A percentile compares a stretch with the other conserved stretches of the same genome.
These are phyloP conservation scores for Meteorus cinctellus DNA, from an alignment of 2,888 invertebrate species.

Conservation along the genomic window DNA sequence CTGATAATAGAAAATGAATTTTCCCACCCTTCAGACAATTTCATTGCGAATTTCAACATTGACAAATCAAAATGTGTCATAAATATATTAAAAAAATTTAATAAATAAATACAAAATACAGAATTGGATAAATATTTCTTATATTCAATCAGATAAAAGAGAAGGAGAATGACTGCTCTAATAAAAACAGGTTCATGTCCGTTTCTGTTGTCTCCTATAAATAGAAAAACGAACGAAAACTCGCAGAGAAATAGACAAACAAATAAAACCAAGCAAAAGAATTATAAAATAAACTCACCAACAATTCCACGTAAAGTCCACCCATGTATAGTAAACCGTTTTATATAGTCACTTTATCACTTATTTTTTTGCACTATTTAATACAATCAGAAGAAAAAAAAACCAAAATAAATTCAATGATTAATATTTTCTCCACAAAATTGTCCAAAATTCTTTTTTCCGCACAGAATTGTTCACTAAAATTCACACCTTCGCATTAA, in stretches of 20 bases:
- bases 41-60: no score
- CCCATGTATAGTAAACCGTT: slow-evolving; percentile 58
- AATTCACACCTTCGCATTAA: no score
- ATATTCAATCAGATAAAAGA: no score
- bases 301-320: slow-evolving; percentile 56
- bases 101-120: no score
- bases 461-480: neutral
- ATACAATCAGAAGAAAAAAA: slow-evolving; percentile 53
- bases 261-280: slow-evolving; percentile 27
- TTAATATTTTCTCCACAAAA: neutral
- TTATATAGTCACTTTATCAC: slow-evolving; percentile 61
- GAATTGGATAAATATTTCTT: no score
- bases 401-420: neutral
- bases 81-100: no score
- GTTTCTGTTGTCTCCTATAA: neutral
- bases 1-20: no score
- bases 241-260: slow-evolving; percentile 43
- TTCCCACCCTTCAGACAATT: no score
- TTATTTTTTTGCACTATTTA: slow-evolving; percentile 55
- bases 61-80: no score
- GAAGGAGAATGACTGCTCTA: no score
- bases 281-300: slow-evolving; percentile 60
- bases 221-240: slow-evolving; percentile 39
- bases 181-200: no score
- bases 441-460: neutral